Conservation (phyloP, 2,113 vertebrate species). For the Phrynosoma blainvillii region DNA sequence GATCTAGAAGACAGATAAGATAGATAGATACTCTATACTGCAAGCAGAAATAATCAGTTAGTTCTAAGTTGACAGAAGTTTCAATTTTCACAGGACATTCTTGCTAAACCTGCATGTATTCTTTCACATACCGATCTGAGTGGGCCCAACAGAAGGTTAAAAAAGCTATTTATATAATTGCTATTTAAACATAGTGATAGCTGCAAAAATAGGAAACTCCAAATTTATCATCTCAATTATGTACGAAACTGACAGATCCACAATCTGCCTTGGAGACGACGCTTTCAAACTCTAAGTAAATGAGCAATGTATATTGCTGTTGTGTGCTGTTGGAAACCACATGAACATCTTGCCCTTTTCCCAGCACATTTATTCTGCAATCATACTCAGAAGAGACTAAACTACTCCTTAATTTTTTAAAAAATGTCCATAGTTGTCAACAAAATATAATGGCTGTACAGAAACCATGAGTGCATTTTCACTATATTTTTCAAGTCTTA, state of each 20-base stretch:
- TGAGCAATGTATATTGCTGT: background rate
- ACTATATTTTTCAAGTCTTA: background rate
- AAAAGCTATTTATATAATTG: background rate
- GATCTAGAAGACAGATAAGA: too few relatives aligned
- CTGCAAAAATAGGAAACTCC: background rate
- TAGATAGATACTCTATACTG: fast-evolving
- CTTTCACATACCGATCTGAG: fast-evolving
- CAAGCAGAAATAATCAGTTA: background rate
- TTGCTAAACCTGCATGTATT: background rate
- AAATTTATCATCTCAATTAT: background rate
- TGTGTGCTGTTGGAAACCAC: background rate
- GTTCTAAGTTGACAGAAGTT: background rate
- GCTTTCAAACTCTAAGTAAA: background rate
- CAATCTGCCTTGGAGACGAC: background rate
- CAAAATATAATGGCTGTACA: background rate
- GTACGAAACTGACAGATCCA: background rate
- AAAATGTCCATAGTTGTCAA: background rate
- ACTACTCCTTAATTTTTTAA: background rate
- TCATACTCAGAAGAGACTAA: background rate
- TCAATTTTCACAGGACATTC: background rate
- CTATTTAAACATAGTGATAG: background rate
- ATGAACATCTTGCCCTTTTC: background rate
- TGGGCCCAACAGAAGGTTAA: fast-evolving
- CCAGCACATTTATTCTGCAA: background rate
- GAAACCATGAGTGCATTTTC: background rate